Evolutionary conservation across 2,888 invertebrate species (phyloP), one percentile per base, ranked within the genome.

Genomic region (Steinernema carpocapsae): DNA sequence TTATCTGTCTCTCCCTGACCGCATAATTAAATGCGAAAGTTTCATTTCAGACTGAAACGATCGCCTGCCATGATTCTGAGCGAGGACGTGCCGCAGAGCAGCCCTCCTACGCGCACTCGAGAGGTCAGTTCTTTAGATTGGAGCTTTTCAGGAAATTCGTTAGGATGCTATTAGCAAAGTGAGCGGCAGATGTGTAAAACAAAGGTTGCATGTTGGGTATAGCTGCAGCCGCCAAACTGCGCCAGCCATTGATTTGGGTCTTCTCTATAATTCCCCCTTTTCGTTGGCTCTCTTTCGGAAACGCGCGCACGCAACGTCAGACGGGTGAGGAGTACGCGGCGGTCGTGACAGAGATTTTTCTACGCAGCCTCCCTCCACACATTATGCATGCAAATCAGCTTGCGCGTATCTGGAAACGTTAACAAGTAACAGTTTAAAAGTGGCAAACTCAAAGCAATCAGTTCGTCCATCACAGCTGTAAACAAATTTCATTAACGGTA

Each of bases 61-160:
- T 87, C 86, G 12, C 87, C 87, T n/a, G 87, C 87, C 29, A 87
- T 87, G 87, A 85, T 88, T 32, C 80, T 87, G 32, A 32, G 59
- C 43, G 71, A 72, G 22, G 72, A 72, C 64, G 19, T 37, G 17
- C 29, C 64, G 32, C 64, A 29, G 10, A 32, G 64, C 26, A 64
- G 64, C 19, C 64, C 64, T 29, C 64, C 64, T 1, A 29, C 29
- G 4, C 64, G 64, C 14, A n/a, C 32, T 12, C 24, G 26, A 32
- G 64, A 64, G 64, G 64, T 64, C 64, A 64, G 64, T 64, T 29
- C 14, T 64, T 37, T 37, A 37, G 37, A 6, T 37, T 37, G 3
- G 37, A 3, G 37, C 37, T 37, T 37, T 37, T 37, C 37, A 37
- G 37, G 37, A 37, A 37, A 37, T 37, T 37, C 37, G 10, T 37